These are phyloP conservation scores for Mormoops blainvillei DNA, from an alignment of 2,113 vertebrate genomes.

Conservation along the genomic window DNA sequence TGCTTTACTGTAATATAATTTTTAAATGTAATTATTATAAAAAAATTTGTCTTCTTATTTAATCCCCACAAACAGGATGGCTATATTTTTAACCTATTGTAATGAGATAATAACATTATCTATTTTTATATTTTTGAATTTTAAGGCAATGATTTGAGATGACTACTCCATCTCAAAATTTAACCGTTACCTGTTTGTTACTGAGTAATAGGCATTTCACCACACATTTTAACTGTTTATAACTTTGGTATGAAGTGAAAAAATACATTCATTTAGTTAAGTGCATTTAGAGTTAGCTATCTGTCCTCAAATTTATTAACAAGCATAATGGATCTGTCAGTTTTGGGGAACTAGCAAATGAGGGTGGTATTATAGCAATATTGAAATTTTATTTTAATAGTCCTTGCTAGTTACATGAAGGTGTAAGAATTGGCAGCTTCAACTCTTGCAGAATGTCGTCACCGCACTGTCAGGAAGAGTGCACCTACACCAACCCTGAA, in stretches of 20 bases:
- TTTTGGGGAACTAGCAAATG: constrained; percentile 49
- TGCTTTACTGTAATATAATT: neutral
- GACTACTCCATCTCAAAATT: neutral
- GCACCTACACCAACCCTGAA: constrained; percentile 73
- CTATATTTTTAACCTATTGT: neutral
- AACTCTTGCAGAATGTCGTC: constrained; percentile 73
- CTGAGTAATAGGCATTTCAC: neutral
- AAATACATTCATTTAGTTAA: neutral
- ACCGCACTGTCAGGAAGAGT: constrained; percentile 69
- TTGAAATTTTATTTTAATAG: constrained; percentile 75
- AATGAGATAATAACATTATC: neutral
- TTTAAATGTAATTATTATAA: neutral
- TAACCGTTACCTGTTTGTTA: neutral
- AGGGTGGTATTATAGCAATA: constrained; percentile 44
- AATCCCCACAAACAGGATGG: neutral
- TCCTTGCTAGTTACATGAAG: constrained; percentile 69
- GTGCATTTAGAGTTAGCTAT: neutral
- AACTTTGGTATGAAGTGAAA: neutral
- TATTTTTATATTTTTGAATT: neutral
- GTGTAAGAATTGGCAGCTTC: constrained; percentile 80
- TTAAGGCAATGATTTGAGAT: neutral
- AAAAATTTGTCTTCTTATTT: neutral
- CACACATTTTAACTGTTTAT: neutral
- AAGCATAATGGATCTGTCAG: neutral
- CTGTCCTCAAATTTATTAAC: neutral